Base-by-base conservation (phyloP, 2,797 vertebrate species). In the Staurois parvus region DNA sequence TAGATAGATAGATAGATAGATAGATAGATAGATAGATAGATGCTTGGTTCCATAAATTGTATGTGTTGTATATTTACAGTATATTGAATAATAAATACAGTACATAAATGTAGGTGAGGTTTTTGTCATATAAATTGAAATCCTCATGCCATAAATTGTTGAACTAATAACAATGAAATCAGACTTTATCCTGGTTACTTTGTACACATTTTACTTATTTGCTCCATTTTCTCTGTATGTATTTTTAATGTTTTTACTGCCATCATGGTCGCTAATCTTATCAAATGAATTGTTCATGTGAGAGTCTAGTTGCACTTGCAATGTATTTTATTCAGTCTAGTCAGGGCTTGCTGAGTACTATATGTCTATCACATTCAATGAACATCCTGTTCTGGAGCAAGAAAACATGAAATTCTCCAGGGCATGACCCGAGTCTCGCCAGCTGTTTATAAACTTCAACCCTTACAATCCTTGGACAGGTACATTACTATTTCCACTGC, bases 331-430 rank as follows among this genome's bases (percentile, higher is more conserved):
- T 72, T 72, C 28, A 66, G 64, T 29, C n/a, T 66, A 29, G 28
- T 26, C 64, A 66, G 28, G 28, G 15, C 64, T 66, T 26, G 64
- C 28, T 66, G 19, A 69, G 78, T 68, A 52, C 78, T 69, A 6
- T n/a, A 52, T 26, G 42, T 79, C 78, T 34, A 80, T 80, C 45
- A 70, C 28, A 56, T 70, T 56, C 64, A 52, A n/a, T 72, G 29
- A 34, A 70, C 64, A 52, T 45, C 78, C 78, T 52, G 42, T 80
- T 70, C 29, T 81, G 79, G 28, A n/a, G 64, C 12, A 30, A 13
- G 64, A 68, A 79, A 79, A 79, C 76, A 79, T 79, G 26, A 79
- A 79, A 48, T 30, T 68, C 76, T 79, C 64, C 19, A 48, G 76
- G 62, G 37, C 64, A 68, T 48, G 76, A 79, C 62, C 76, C 40